phyloP scores from a whole-genome alignment of 1,140 invertebrate genomes.

The Drosophila ananassae region DNA sequence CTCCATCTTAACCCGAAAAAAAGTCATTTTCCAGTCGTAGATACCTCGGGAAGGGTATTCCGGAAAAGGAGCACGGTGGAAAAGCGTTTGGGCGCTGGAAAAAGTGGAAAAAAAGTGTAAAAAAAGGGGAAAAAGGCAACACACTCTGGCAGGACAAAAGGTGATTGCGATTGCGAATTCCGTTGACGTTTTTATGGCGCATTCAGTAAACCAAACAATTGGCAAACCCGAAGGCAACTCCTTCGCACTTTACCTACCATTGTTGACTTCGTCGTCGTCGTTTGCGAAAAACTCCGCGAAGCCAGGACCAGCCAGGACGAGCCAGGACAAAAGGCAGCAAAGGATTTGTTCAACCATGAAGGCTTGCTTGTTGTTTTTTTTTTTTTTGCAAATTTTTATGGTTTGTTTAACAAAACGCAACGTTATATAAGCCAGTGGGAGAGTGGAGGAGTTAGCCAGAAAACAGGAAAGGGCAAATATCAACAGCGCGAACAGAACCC shows the following conservation, averaged over 20 bases:
- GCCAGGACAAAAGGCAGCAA: conserved; percentile 42
- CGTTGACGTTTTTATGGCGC: conserved; percentile 82
- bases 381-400: conserved; percentile 78
- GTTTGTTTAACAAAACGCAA: conserved; percentile 80
- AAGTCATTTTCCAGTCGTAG: no score
- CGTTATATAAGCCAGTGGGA: conserved; percentile 54
- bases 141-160: conserved; percentile 75
- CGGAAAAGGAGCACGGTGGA: neutral
- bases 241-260: conserved; percentile 54
- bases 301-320: neutral
- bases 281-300: conserved; percentile 37
- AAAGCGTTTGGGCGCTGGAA: neutral
- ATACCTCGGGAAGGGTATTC: no score
- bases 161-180: conserved; percentile 81
- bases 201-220: conserved; percentile 75
- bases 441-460: conserved; percentile 42
- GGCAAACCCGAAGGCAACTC: conserved; percentile 61
- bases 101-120: neutral
- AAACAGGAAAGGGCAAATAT: conserved; percentile 38
- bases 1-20: no score
- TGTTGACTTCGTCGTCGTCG: conserved; percentile 36
- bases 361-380: conserved; percentile 26
- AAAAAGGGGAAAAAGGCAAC: conserved; percentile 25
- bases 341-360: conserved; percentile 74
- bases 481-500: conserved; percentile 11